Percentiles rank a stretch among this genome's conserved stretches.
Conservation (phyloP, 2,888 invertebrate genomes). For the Luffia ferchaultella region DNA sequence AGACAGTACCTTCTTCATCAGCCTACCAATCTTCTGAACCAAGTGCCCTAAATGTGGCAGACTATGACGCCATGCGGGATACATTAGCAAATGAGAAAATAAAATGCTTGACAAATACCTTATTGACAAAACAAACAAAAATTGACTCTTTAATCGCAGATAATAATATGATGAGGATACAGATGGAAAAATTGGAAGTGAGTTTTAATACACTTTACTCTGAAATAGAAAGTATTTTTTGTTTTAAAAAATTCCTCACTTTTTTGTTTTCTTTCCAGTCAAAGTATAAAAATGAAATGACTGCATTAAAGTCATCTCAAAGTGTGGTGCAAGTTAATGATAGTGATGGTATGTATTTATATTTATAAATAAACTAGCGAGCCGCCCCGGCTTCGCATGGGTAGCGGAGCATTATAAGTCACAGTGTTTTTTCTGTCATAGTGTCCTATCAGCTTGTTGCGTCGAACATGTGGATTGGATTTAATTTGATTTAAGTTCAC, state of each 20-base stretch:
- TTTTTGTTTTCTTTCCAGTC: slow-evolving; percentile 18
- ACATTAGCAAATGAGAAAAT: slow-evolving; percentile 46
- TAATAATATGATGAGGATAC: slow-evolving; percentile 83
- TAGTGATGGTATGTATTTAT: slow-evolving; percentile 12
- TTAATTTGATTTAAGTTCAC: too few species aligned
- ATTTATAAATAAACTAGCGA: too few species aligned
- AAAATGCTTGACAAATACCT: slow-evolving; percentile 76
- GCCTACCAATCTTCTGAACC: slow-evolving; percentile 26
- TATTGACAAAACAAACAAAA: slow-evolving; percentile 85
- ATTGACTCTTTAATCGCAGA: slow-evolving; percentile 86
- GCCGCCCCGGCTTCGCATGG: too few species aligned
- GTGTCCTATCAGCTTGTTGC: too few species aligned
- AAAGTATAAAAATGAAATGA: slow-evolving; percentile 31
- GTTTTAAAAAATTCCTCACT: slow-evolving; percentile 1
- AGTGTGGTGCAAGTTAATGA: slow-evolving; percentile 42
- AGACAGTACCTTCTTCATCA: slow-evolving; percentile 19
- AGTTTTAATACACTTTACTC: slow-evolving; percentile 11
- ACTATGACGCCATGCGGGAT: slow-evolving; percentile 36
- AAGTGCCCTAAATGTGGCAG: slow-evolving; percentile 48
- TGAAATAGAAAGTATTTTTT: slow-evolving; percentile 3
- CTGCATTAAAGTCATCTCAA: slow-evolving; percentile 20
- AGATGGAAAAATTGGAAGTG: slow-evolving; percentile 83
- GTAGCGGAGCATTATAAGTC: too few species aligned
- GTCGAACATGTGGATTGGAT: too few species aligned
- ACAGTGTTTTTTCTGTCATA: too few species aligned